These are phyloP conservation scores for Epinotia nisella DNA, from an alignment of 2,888 invertebrate genomes.

Conservation along the genomic window DNA sequence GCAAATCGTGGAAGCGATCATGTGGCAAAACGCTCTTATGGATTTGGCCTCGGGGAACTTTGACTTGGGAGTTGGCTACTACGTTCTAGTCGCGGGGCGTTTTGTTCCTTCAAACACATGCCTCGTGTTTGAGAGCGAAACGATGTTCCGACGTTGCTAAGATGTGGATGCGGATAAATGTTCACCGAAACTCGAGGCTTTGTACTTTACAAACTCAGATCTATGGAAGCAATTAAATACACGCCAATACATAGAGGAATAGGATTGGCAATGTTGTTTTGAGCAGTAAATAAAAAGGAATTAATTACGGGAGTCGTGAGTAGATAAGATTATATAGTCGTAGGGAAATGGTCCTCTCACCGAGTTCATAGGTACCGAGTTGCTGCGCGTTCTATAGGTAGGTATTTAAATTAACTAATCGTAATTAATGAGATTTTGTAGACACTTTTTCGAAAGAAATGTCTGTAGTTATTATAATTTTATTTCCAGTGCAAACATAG, in stretches of 20 bases:
- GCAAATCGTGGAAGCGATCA: constrained; percentile 82
- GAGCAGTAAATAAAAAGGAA: neutral
- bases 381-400: too few relatives aligned
- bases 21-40: constrained; percentile 83
- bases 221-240: constrained; percentile 41
- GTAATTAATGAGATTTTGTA: too few relatives aligned
- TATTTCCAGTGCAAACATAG: too few relatives aligned
- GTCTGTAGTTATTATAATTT: too few relatives aligned
- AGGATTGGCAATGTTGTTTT: constrained; percentile 11
- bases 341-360: too few relatives aligned
- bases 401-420: too few relatives aligned
- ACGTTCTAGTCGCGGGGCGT: constrained; percentile 55
- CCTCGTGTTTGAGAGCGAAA: constrained; percentile 80
- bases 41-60: constrained; percentile 81
- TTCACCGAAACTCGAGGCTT: constrained; percentile 60
- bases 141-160: constrained; percentile 72
- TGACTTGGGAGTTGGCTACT: constrained; percentile 74
- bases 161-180: constrained; percentile 67
- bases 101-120: constrained; percentile 50
- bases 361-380: too few relatives aligned
- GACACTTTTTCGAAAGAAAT: too few relatives aligned
- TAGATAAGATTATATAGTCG: too few relatives aligned
- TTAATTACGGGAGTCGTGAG: too few relatives aligned
- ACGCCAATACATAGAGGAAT: constrained; percentile 21
- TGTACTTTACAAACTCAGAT: constrained; percentile 45